phyloP scores from a whole-genome alignment of 2,888 invertebrate genomes.

The Dryadula phaetusa region DNA sequence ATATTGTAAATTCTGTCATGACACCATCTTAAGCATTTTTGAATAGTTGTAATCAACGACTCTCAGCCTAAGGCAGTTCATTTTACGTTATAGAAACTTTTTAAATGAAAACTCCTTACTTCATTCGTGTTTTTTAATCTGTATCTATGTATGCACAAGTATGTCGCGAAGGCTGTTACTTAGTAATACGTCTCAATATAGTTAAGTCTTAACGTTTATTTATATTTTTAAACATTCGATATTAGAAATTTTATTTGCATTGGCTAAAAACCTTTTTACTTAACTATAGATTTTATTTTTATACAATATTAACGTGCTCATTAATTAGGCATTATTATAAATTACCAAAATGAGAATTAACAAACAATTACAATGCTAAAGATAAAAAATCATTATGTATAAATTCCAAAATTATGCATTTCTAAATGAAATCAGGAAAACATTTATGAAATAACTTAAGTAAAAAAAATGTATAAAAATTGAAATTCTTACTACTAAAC shows the following conservation, averaged over 20 bases:
- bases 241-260: conserved; percentile 14
- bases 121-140: neutral
- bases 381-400: neutral
- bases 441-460: neutral
- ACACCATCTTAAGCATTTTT: neutral
- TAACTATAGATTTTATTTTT: conserved; percentile 7
- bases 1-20: neutral
- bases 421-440: neutral
- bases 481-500: neutral
- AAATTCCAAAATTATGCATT: neutral
- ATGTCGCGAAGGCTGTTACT: conserved; percentile 39
- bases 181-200: conserved; percentile 35
- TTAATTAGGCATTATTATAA: neutral
- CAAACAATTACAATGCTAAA: too few relatives aligned
- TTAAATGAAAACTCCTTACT: conserved; percentile 7
- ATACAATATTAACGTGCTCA: conserved; percentile 4
- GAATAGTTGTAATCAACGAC: neutral
- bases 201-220: conserved; percentile 23
- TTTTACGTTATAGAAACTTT: neutral
- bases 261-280: conserved; percentile 5
- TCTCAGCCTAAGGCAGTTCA: neutral
- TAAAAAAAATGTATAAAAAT: neutral
- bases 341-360: too few relatives aligned
- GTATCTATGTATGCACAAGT: conserved; percentile 14
- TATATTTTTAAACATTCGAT: conserved; percentile 20